These are phyloP conservation scores for Paratilapia polleni DNA, from an alignment of 2,113 vertebrate genomes.

Conservation along the genomic window DNA sequence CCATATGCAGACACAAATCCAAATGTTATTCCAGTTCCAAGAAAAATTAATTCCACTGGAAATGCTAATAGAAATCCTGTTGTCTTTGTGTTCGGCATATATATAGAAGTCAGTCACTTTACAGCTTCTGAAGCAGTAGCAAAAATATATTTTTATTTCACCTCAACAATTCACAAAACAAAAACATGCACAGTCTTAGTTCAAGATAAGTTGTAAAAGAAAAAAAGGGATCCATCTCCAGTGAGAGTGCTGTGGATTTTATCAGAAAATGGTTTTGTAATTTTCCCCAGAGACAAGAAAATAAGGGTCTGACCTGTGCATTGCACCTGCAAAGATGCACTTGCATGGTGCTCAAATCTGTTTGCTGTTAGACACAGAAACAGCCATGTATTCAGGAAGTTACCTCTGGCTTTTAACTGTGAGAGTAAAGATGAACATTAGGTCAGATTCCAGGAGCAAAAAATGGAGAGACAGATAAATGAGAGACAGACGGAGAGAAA, in stretches of 20 bases:
- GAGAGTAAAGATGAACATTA: constrained; percentile 9
- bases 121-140: constrained; percentile 35
- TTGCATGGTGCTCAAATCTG: constrained; percentile 34
- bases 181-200: not conserved
- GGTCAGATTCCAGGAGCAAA: constrained; percentile 27
- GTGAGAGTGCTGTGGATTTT: not conserved
- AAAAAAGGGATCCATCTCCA: not conserved
- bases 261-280: constrained; percentile 38
- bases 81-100: constrained; percentile 11
- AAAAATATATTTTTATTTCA: constrained; percentile 17
- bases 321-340: constrained; percentile 41
- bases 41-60: constrained; percentile 37
- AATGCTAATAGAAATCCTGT: constrained; percentile 27
- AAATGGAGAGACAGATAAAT: constrained; percentile 13
- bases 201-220: not conserved
- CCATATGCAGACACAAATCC: constrained; percentile 22
- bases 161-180: not conserved
- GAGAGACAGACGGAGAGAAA: constrained; percentile 23
- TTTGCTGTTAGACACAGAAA: constrained; percentile 19
- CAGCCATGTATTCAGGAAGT: constrained; percentile 22
- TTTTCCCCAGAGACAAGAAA: constrained; percentile 20
- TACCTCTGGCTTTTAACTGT: constrained; percentile 25
- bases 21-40: constrained; percentile 14
- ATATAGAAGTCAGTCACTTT: not conserved
- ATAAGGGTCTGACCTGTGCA: not conserved